phyloP scores from a whole-genome alignment of 2,113 vertebrate species.

The Puma concolor region DNA sequence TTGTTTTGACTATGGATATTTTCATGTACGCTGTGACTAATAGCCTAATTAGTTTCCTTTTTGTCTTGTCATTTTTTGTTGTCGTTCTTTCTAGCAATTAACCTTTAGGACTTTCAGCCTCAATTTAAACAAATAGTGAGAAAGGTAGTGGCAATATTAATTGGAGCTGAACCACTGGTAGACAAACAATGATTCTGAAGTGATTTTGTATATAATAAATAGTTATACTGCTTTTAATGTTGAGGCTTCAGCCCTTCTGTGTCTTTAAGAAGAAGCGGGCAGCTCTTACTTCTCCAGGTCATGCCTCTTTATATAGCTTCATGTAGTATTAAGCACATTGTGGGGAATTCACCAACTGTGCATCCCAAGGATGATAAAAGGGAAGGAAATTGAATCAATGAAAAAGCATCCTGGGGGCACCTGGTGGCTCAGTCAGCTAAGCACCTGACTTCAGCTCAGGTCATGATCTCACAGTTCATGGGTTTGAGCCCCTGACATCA shows the following conservation, averaged over 20 bases:
- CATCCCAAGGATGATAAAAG: neutral
- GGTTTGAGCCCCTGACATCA: too few species aligned
- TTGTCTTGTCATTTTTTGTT: neutral
- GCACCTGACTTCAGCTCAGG: too few species aligned
- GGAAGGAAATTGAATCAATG: neutral
- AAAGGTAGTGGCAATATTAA: neutral
- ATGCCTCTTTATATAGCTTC: neutral
- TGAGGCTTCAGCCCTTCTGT: neutral
- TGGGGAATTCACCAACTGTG: neutral
- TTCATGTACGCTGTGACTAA: neutral
- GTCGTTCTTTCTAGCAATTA: neutral
- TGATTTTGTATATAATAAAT: neutral
- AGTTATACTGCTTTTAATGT: neutral
- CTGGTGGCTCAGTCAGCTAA: too few species aligned
- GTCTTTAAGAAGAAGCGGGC: neutral
- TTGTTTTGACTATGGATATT: neutral
- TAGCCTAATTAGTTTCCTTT: neutral
- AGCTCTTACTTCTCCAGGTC: neutral
- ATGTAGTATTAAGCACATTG: neutral
- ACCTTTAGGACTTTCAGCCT: neutral
- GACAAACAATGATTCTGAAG: neutral
- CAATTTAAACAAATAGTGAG: neutral
- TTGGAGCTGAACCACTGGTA: neutral
- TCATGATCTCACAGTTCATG: too few species aligned
- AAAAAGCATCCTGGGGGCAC: neutral